Percentiles rank a stretch among this genome's conserved stretches.
Conservation (phyloP, 1,140 invertebrate species). For the Listronotus bonariensis region DNA sequence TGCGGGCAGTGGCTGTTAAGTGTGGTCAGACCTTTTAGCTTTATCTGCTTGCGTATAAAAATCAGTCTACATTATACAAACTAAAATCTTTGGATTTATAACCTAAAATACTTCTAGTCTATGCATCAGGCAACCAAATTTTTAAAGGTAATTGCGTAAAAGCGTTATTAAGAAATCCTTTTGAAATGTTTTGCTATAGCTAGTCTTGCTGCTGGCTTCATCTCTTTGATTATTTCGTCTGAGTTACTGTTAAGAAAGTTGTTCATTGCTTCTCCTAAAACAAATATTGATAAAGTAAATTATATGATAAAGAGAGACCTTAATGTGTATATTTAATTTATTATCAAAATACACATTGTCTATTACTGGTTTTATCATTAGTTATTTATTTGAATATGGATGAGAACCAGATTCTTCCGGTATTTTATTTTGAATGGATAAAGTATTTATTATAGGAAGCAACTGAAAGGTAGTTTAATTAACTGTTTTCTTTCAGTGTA, state of each 20-base stretch:
- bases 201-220: conserved; percentile 75
- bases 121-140: conserved; percentile 67
- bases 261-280: conserved; percentile 76
- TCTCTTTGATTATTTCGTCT: conserved; percentile 81
- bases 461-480: too few species aligned
- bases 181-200: conserved; percentile 80
- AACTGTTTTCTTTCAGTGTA: too few species aligned
- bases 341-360: too few species aligned
- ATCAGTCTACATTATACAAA: neutral
- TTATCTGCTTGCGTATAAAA: neutral
- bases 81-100: neutral
- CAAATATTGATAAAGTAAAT: conserved; percentile 11
- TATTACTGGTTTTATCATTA: too few species aligned
- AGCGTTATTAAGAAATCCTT: conserved; percentile 73
- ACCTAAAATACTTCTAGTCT: conserved; percentile 5
- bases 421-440: too few species aligned
- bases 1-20: too few species aligned
- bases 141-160: conserved; percentile 77
- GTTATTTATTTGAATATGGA: too few species aligned
- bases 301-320: neutral
- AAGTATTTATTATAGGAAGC: too few species aligned
- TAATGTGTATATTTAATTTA: too few species aligned
- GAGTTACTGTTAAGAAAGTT: conserved; percentile 84
- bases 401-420: too few species aligned
- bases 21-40: too few species aligned